phyloP scores from a whole-genome alignment of 2,797 vertebrate species.

The Channa striata region DNA sequence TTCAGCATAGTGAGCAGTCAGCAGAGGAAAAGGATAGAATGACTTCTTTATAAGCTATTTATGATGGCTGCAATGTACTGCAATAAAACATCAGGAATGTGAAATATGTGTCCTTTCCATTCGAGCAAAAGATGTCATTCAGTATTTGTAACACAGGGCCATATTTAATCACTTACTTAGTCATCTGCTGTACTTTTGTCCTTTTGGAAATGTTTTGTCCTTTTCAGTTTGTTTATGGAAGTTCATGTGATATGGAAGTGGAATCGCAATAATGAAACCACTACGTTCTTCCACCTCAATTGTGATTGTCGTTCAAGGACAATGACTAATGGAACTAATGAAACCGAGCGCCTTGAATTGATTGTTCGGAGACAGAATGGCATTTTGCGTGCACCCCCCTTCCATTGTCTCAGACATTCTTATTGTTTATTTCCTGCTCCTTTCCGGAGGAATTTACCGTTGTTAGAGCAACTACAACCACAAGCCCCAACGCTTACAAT shows the following conservation, averaged over 20 bases:
- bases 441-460: slow-evolving; percentile 53
- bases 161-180: slow-evolving; percentile 23
- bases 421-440: slow-evolving; percentile 61
- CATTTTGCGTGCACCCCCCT: slow-evolving; percentile 32
- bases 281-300: slow-evolving; percentile 43
- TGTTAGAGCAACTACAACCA: slow-evolving; percentile 49
- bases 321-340: slow-evolving; percentile 67
- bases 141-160: slow-evolving; percentile 10
- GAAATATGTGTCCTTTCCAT: slow-evolving; percentile 25
- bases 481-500: slow-evolving; percentile 48
- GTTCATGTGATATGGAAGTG: slow-evolving; percentile 45
- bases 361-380: slow-evolving; percentile 50
- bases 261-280: slow-evolving; percentile 16
- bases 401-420: slow-evolving; percentile 62
- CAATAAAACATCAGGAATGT: slow-evolving; percentile 49
- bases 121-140: background rate
- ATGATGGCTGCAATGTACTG: slow-evolving; percentile 22
- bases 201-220: slow-evolving; percentile 18
- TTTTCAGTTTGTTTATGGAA: slow-evolving; percentile 14
- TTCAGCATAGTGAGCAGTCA: background rate
- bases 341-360: slow-evolving; percentile 23
- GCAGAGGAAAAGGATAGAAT: slow-evolving; percentile 37
- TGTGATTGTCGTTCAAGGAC: slow-evolving; percentile 49
- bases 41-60: slow-evolving; percentile 54
- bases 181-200: slow-evolving; percentile 33